A percentile compares a stretch with the other conserved stretches of the same genome.
Conservation (phyloP, 2,113 vertebrate genomes). For the Tyto alba region DNA sequence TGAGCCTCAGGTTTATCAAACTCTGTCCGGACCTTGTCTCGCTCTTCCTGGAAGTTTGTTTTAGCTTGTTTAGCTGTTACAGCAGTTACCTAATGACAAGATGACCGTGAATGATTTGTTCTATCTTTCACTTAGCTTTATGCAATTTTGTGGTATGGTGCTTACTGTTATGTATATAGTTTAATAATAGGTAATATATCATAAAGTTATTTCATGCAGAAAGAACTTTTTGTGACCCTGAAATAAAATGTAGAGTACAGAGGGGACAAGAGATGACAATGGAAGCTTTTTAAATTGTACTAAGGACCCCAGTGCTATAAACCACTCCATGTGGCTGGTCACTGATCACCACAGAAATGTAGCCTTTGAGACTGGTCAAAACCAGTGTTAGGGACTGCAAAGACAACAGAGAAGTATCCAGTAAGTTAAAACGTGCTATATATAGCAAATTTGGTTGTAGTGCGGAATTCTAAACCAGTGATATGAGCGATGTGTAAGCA, state of each 20-base stretch:
- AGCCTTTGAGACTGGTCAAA: background rate
- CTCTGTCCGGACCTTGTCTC: background rate
- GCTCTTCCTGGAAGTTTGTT: background rate
- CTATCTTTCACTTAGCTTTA: background rate
- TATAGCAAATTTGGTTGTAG: background rate
- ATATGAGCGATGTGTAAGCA: rapidly evolving
- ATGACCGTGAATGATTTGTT: background rate
- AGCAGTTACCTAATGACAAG: background rate
- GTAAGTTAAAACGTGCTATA: background rate
- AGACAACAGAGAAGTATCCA: background rate
- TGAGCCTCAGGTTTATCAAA: background rate
- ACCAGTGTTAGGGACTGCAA: background rate
- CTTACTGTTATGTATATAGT: background rate
- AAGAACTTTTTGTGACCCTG: background rate
- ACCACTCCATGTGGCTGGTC: background rate
- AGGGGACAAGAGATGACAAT: background rate
- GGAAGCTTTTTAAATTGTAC: background rate
- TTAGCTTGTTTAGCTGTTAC: background rate
- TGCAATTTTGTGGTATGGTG: background rate
- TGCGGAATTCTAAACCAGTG: background rate
- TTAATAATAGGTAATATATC: background rate
- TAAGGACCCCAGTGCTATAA: background rate
- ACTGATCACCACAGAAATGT: background rate
- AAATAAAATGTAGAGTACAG: background rate
- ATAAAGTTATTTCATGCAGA: background rate